Conservation (phyloP, 2,797 vertebrate species). For the Falco columbarius region DNA sequence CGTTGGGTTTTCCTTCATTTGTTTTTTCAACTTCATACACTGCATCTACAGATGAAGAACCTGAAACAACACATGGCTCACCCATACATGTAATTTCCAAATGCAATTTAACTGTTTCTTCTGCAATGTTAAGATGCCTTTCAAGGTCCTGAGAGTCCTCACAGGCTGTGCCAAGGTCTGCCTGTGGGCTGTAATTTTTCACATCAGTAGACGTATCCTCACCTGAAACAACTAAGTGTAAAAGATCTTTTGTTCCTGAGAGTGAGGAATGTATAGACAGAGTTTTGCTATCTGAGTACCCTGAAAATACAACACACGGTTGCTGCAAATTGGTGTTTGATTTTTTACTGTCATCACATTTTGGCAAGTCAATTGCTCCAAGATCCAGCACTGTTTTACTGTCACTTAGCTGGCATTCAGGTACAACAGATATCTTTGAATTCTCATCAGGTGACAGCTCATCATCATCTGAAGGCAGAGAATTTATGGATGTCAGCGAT, state of each 20-base stretch:
- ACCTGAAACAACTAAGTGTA: conserved; percentile 66
- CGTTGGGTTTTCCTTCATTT: conserved; percentile 37
- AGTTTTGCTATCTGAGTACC: conserved; percentile 62
- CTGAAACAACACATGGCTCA: conserved; percentile 69
- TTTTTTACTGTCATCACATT: conserved; percentile 73
- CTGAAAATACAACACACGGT: conserved; percentile 85
- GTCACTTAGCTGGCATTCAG: conserved; percentile 76
- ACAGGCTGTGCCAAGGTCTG: conserved; percentile 47
- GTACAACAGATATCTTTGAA: conserved; percentile 78
- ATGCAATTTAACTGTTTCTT: conserved; percentile 38
- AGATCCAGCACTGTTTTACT: conserved; percentile 74
- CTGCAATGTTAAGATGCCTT: conserved; percentile 24
- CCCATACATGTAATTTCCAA: conserved; percentile 64
- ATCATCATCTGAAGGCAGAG: conserved; percentile 95
- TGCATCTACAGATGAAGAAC: conserved; percentile 59
- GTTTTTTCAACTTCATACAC: conserved; percentile 26
- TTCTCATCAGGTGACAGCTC: conserved; percentile 84
- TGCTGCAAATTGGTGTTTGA: conserved; percentile 84
- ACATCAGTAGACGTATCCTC: conserved; percentile 51
- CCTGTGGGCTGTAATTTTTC: conserved; percentile 54
- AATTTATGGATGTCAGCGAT: conserved; percentile 97
- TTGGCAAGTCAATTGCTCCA: conserved; percentile 71
- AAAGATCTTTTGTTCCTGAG: conserved; percentile 70
- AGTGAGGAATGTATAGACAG: conserved; percentile 63
- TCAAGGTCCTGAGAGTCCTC: conserved; percentile 47